Base-by-base conservation (phyloP, 2,888 invertebrate species). In the Sesia apiformis region DNA sequence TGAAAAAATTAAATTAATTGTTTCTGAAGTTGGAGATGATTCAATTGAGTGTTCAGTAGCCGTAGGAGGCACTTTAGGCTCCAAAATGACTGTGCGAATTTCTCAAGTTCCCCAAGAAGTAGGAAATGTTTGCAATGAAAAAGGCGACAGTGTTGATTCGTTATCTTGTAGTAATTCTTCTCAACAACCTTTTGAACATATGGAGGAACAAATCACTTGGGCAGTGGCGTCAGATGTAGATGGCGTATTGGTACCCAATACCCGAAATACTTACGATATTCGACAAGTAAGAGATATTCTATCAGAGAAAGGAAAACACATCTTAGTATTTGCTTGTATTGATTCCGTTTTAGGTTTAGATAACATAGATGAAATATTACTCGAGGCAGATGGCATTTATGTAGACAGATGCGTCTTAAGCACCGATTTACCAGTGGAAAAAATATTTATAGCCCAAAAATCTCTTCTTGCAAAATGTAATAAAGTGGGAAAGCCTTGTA, bases 391-490 rank as follows among this genome's bases (percentile, higher is more conserved):
- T 81, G 97, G 96, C 52, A 92, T 98, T 55, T 96, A 96, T 92
- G 92, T 97, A 0, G 97, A 97, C 55, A 91, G 97, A 60, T 95
- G 95, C 65, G 93, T 96, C 74, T 87, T 97, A 59, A 94, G 96
- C 60, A 94, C 95, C 63, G 96, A 97, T 83, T 93, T 97, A 59
- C 95, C 96, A 0, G 92, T 96, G 38, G 96, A 97, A 81, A 95
- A 95, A 82, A 93, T 95, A 58, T 97, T 97, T 82, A 89, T 97
- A 42, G 96, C 96, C 0, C 96, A 97, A 76, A 97, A 97, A 84
- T 92, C 93, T 72, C 93, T 97, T 85, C 92, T 96, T 70, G 93
- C 95, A 3, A 93, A 95, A 78, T 97, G 97, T 79, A 96, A 96
- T 76, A 91, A 91, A 72, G 86, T 80, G 57, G 97, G 97, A 3